Evolutionary conservation across 2,888 invertebrate species (phyloP), one percentile per base, ranked within the genome.

Genomic region (Melanchra persicariae): DNA sequence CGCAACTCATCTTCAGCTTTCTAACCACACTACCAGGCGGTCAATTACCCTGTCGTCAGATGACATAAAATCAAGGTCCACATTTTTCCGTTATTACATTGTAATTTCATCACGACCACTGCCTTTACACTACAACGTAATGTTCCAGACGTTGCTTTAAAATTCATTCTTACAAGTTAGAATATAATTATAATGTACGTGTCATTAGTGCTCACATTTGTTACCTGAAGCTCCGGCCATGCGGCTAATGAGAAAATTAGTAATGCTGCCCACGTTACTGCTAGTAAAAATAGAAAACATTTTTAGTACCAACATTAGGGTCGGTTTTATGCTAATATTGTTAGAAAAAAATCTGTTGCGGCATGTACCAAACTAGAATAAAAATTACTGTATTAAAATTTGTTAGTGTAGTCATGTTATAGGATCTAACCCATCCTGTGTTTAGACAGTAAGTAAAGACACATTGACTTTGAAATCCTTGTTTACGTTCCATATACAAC

Each of bases 241-340:
- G 22, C 45, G 49, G 65, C 57, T 76, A 81, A 85, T 61, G 81
- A 85, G 74, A 59, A 64, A 74, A 74, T 85, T 78, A 68, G 62
- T 59, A 59, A 78, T 73, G 81, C 72, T 62, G 26, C 58, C 22
- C 65, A 58, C 72, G 68, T 61, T 58, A 60, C 55, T 10, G 51
- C 65, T 64, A 59, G 59, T 68, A 65, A 78, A 66, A 81, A 59
- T 64, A 78, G 43, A 62, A 65, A 59, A 71, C 71, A 68, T 55
- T 71, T 55, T 82, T 61, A 62, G 30, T 64, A 54, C 57, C 60
- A 49, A 5, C 45, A 55, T 67, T 71, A 76, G 52, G 60, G 65
- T 26, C 17, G 37, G 61, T 55, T 69, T 66, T 47, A 85, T 59
- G 66, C 34, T 57, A 65, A 76, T 76, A 26, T 60, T 22, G 37